These are phyloP conservation scores for Pogonomyrmex barbatus DNA, from an alignment of 1,140 invertebrate genomes.

Conservation along the genomic window DNA sequence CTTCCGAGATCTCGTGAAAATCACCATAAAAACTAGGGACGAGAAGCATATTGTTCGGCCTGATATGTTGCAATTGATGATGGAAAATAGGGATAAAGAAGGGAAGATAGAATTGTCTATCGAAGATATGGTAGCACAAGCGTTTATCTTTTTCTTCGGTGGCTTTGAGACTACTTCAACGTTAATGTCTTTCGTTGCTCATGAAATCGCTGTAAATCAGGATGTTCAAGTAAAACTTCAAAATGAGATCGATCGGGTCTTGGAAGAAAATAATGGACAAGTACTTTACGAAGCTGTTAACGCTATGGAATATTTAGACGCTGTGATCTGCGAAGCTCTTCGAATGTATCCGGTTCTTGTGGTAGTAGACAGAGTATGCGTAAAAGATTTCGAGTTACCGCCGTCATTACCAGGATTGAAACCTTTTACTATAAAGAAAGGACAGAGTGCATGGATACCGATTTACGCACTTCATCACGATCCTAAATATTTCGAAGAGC, in stretches of 20 bases:
- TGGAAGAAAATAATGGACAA: slow-evolving; percentile 79
- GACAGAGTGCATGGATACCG: slow-evolving; percentile 64
- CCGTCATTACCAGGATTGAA: slow-evolving; percentile 59
- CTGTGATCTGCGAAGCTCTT: slow-evolving; percentile 87
- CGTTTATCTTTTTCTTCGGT: slow-evolving; percentile 85
- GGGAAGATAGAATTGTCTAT: not conserved
- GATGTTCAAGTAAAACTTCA: slow-evolving; percentile 87
- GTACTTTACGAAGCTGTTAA: slow-evolving; percentile 82
- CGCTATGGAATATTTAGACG: slow-evolving; percentile 85
- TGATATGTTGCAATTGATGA: slow-evolving; percentile 62
- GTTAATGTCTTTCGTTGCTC: slow-evolving; percentile 83
- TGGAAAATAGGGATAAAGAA: slow-evolving; percentile 28
- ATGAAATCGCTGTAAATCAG: slow-evolving; percentile 86
- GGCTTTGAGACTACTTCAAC: slow-evolving; percentile 87
- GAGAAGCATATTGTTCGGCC: slow-evolving; percentile 24
- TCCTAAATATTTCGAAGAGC: slow-evolving; percentile 80
- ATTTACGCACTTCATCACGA: slow-evolving; percentile 76
- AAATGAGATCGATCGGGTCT: slow-evolving; percentile 86
- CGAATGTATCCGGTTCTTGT: slow-evolving; percentile 87
- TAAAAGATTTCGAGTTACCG: slow-evolving; percentile 85
- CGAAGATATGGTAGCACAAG: slow-evolving; percentile 64
- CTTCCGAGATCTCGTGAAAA: slow-evolving; percentile 14
- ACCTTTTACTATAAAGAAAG: slow-evolving; percentile 78
- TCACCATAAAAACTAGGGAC: slow-evolving; percentile 13
- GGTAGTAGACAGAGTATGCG: slow-evolving; percentile 85